These are phyloP conservation scores for Callocephalon fimbriatum DNA, from an alignment of 2,113 vertebrate species.

Conservation along the genomic window DNA sequence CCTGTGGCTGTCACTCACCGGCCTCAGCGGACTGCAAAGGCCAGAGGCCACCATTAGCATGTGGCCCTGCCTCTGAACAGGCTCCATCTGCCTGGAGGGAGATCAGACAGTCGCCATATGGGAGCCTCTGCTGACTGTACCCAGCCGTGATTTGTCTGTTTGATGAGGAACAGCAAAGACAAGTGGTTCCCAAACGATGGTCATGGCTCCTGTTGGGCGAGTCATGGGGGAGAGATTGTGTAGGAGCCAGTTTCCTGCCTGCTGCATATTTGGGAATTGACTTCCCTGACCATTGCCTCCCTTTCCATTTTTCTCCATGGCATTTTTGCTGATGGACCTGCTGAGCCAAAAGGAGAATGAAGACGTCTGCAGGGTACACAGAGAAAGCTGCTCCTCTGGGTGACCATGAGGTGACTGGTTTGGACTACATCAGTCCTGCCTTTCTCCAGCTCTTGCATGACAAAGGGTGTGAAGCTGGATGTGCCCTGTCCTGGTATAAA, in stretches of 20 bases:
- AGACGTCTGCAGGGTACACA: rapidly evolving
- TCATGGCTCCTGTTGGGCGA: neutral
- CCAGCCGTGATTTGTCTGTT: neutral
- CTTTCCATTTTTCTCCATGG: neutral
- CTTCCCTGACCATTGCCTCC: neutral
- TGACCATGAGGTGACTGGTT: neutral
- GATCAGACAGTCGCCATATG: neutral
- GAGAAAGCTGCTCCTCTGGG: neutral
- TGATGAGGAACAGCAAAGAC: neutral
- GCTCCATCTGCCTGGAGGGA: neutral
- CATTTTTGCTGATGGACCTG: neutral
- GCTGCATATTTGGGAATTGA: neutral
- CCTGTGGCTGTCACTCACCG: neutral
- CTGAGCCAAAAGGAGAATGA: neutral
- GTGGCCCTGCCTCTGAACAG: neutral
- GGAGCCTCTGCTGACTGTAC: neutral
- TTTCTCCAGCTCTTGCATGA: neutral
- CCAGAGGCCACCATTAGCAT: neutral
- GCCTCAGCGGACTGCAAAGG: neutral
- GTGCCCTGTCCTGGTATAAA: neutral
- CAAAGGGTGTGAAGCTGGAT: neutral
- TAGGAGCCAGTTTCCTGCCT: neutral
- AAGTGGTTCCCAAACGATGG: neutral
- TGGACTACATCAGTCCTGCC: neutral
- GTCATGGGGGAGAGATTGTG: neutral